phyloP scores from a whole-genome alignment of 2,797 vertebrate genomes.

The Tapirus indicus region DNA sequence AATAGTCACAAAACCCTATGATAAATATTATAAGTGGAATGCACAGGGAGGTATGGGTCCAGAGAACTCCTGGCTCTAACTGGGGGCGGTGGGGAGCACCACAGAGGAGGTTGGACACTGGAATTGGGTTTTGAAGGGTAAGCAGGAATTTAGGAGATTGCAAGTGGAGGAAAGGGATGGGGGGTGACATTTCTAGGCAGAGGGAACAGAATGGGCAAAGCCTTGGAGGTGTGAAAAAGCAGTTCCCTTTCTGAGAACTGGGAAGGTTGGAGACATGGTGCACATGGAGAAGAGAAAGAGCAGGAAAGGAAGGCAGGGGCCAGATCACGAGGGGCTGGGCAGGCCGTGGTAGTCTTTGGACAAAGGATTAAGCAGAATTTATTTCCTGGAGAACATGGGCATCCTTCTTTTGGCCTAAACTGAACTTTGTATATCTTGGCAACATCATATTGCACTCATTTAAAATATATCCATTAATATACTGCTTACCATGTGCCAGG shows the following conservation, averaged over 20 bases:
- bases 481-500: background rate
- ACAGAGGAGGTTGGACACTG: background rate
- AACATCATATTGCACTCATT: background rate
- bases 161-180: background rate
- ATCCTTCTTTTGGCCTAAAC: conserved; percentile 21
- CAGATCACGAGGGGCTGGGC: background rate
- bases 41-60: background rate
- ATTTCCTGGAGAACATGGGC: background rate
- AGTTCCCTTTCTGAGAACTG: background rate
- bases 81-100: background rate
- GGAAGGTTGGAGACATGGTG: background rate
- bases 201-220: background rate
- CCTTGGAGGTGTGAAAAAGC: background rate
- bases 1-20: background rate
- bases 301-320: background rate
- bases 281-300: background rate
- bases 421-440: conserved; percentile 46
- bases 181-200: background rate
- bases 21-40: background rate
- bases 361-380: background rate
- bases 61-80: background rate
- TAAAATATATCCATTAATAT: background rate
- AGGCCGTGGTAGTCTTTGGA: background rate
- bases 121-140: background rate
- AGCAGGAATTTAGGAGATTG: background rate